A percentile compares a stretch with the other conserved stretches of the same genome.
Evolutionary conservation across 2,113 vertebrate genomes (phyloP).

Genomic region (Saccopteryx bilineata): DNA sequence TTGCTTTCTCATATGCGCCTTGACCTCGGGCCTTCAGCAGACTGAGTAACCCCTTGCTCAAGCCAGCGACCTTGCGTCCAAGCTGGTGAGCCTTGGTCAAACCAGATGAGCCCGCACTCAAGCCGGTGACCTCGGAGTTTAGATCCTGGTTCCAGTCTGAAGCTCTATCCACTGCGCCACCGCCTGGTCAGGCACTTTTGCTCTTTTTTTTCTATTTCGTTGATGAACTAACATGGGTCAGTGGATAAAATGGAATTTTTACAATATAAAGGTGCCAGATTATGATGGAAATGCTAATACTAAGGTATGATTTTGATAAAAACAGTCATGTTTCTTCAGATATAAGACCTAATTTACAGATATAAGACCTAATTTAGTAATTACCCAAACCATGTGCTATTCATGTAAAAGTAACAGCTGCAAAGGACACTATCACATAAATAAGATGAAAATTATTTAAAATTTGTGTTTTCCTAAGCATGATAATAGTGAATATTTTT

Average conservation of each 20-base stretch:
- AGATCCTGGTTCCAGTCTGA: too few species aligned
- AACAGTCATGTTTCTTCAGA: neutral
- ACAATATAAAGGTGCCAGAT: constrained; percentile 4
- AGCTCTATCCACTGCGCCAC: too few species aligned
- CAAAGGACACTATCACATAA: neutral
- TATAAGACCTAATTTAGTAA: constrained; percentile 41
- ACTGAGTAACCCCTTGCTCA: too few species aligned
- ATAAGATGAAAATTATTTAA: constrained; percentile 31
- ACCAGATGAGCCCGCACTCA: too few species aligned
- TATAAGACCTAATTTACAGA: constrained; percentile 10
- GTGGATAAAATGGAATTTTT: constrained; percentile 39
- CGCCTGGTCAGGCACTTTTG: too few species aligned
- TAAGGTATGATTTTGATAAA: constrained; percentile 52
- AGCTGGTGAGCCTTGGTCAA: too few species aligned
- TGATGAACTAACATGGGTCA: constrained; percentile 20
- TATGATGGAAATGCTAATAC: neutral
- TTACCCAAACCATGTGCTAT: neutral
- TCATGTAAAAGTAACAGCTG: neutral
- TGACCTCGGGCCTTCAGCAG: too few species aligned
- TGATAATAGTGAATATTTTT: neutral
- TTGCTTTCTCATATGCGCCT: too few species aligned
- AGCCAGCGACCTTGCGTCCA: too few species aligned
- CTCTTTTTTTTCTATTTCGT: neutral
- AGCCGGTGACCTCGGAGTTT: too few species aligned
- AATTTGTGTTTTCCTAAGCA: constrained; percentile 44